Base-by-base conservation (phyloP, 1,140 invertebrate species). In the Ditylenchus dipsaci region DNA sequence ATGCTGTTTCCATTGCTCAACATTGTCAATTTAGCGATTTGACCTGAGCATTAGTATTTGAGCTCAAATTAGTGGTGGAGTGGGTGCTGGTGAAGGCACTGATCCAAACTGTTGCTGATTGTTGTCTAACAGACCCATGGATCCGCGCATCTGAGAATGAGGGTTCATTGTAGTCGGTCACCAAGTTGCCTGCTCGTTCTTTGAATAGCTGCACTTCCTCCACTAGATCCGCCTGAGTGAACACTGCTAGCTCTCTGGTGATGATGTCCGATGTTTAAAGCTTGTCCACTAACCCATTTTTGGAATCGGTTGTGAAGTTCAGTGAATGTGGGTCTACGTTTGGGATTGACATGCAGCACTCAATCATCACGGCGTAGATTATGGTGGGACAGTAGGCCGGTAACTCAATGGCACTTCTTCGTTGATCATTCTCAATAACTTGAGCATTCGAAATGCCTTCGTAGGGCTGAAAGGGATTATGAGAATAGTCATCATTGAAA, bases 281-380 rank as follows among this genome's bases (percentile, higher is more conserved):
- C 63, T 17, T 65, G 61, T 26, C 45, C 1, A 11, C 57, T 49
- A 5, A 43, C 80, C 90, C 90, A 91, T 23, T 89, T 88, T 66
- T 88, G 87, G 15, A 93, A 83, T 29, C 90, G 86, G 71, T 88
- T 76, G 75, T 86, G 83, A 30, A 87, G 79, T 74, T 87, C 86
- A 60, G 89, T 87, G 83, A 97, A 97, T 65, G 90, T 89, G 0
- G 95, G 95, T 76, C 95, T 86, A 45, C 92, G 85, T 57, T 90
- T 88, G 0, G 94, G 90, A 67, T 90, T 88, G 82, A 97, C 92
- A 76, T 93, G 90, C 94, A 97, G 77, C 94, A 97, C 43, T 76
- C 72, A 29, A 73, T 59, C 59, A 73, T 73, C 59, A 68, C 33
- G 1, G 60, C 59, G 49, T 63, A 73, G 13, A 70, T 58, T 15